Conservation (phyloP, 2,797 vertebrate species). For the Champsocephalus esox region DNA sequence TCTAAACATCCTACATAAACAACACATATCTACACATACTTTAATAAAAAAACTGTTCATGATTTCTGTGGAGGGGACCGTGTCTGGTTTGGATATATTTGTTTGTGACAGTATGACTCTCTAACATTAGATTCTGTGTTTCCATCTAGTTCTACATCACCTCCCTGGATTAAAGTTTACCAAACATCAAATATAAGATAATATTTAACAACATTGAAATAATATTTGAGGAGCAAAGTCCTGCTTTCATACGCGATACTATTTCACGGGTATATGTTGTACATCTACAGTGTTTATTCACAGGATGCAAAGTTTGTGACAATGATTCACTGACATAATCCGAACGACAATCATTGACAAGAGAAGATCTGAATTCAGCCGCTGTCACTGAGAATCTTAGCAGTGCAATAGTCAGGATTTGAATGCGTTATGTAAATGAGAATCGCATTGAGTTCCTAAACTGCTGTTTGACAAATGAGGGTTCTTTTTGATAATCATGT, state of each 20-base stretch:
- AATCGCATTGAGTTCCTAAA: not conserved
- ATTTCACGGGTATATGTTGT: not conserved
- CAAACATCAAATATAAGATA: not conserved
- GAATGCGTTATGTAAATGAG: conserved; percentile 2
- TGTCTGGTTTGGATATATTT: not conserved
- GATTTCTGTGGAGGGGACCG: not conserved
- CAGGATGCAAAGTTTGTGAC: conserved; percentile 51
- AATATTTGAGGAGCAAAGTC: conserved; percentile 11
- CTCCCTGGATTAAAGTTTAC: not conserved
- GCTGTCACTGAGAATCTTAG: not conserved
- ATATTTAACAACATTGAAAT: conserved; percentile 33
- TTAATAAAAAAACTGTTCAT: not conserved
- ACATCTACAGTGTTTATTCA: conserved; percentile 8
- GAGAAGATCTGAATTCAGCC: not conserved
- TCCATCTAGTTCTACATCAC: not conserved
- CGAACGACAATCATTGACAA: conserved; percentile 51
- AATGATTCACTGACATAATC: conserved; percentile 54
- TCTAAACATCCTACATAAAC: not conserved
- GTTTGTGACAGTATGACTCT: not conserved
- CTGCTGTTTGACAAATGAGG: not conserved
- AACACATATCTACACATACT: not conserved
- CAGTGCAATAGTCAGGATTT: not conserved
- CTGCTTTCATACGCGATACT: not conserved
- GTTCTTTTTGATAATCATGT: conserved; percentile 7
- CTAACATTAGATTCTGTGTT: not conserved